Conservation (phyloP, 2,888 invertebrate species). For the Merodon equestris region DNA sequence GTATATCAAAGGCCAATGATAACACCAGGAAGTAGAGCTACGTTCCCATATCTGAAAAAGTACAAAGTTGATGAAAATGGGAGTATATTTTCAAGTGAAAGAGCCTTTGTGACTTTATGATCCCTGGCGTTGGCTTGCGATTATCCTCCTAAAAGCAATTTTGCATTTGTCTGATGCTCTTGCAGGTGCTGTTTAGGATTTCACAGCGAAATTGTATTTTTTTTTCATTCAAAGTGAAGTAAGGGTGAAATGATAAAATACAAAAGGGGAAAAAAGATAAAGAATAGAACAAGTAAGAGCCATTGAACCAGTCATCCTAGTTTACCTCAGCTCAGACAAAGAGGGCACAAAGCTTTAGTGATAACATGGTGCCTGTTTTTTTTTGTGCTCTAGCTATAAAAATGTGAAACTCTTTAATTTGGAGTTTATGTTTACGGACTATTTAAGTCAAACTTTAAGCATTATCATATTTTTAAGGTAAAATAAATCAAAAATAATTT, state of each 20-base stretch:
- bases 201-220: constrained; percentile 29
- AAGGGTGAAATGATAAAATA: constrained; percentile 28
- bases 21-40: no score
- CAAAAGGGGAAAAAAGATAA: constrained; percentile 8
- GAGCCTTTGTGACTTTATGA: constrained; percentile 59
- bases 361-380: constrained; percentile 19
- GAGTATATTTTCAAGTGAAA: constrained; percentile 54
- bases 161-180: constrained; percentile 55
- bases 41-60: no score
- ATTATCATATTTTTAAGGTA: no score
- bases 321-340: constrained; percentile 48
- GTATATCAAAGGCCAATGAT: no score
- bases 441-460: no score
- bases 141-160: constrained; percentile 60
- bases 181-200: constrained; percentile 42
- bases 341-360: constrained; percentile 42
- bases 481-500: no score
- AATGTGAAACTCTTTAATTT: no score
- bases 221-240: constrained; percentile 30
- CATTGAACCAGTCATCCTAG: constrained; percentile 53
- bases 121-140: constrained; percentile 62
- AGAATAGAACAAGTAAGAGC: constrained; percentile 42
- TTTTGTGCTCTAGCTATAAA: no score
- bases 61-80: constrained; percentile 9
- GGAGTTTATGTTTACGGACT: no score